Evolutionary conservation across 2,113 vertebrate species (phyloP), one percentile per base, ranked within the genome.

Genomic region (Tretioscincus oriximinensis): DNA sequence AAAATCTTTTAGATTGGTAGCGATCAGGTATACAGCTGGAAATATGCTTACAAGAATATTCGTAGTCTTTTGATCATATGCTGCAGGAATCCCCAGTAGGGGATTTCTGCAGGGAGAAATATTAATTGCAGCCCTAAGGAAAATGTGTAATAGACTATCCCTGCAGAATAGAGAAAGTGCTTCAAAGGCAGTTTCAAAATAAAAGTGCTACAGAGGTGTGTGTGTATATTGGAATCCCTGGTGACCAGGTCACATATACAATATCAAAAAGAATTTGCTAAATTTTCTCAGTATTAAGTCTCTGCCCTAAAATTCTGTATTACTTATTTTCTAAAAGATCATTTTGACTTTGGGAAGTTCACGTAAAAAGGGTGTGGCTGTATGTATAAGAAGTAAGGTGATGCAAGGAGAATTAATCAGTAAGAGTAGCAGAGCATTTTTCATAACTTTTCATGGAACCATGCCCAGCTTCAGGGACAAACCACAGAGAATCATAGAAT

Each of bases 161-260:
- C 29, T 20, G 58, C 79, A 84, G 58, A 7, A 61, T 65, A 45
- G 73, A 70, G 86, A 76, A 72, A 69, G 64, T 45, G 35, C 78
- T 81, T 82, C 65, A 76, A 80, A 75, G 80, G 73, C 72, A n/a
- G 64, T 51, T 22, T 18, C 4, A 51, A 81, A 88, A 77, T 54
- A 78, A 68, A n/a, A 78, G 29, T 66, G 85, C 65, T 70, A 73
- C 61, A 35, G 66, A 69, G 45, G 20, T 68, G 75, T 26, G 31
- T 45, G n/a, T 58, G 76, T 6, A 20, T 41, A 5, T 5, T 35
- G 21, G 69, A 54, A 58, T 45, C 26, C 65, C 22, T 63, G 54
- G 21, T 6, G 12, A 18, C 35, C 1, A 20, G 12, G 51, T 69
- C 60, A 61, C 26, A 67, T 63, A 49, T 6, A 18, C 26, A 21